These are phyloP conservation scores for Pterocles orientalis DNA, from an alignment of 2,113 vertebrate genomes.

Conservation along the genomic window DNA sequence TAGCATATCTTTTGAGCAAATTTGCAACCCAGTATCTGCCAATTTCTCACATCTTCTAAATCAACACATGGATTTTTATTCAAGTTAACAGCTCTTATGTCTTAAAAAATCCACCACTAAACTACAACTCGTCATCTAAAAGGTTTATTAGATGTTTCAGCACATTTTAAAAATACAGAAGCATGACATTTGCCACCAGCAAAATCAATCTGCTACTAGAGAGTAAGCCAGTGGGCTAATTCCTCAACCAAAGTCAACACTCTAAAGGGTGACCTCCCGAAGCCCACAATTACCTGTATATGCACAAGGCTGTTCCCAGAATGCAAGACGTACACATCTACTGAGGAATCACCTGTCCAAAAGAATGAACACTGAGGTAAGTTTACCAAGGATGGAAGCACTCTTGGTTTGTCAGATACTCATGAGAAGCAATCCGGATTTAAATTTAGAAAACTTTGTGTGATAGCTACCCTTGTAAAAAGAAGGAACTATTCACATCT, in stretches of 20 bases:
- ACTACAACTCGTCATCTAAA: background rate
- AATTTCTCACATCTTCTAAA: background rate
- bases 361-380: slow-evolving; percentile 60
- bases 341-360: slow-evolving; percentile 82
- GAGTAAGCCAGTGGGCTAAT: background rate
- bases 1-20: background rate
- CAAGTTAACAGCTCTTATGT: background rate
- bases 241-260: background rate
- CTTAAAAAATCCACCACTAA: background rate
- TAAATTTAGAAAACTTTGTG: background rate
- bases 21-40: background rate
- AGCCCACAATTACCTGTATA: slow-evolving; percentile 84
- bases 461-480: background rate
- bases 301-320: slow-evolving; percentile 88
- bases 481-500: background rate
- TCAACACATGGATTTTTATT: background rate
- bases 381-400: background rate
- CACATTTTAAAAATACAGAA: background rate
- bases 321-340: slow-evolving; percentile 89
- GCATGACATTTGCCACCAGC: background rate
- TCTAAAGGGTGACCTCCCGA: background rate
- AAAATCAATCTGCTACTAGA: background rate
- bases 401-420: background rate
- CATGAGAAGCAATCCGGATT: background rate
- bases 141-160: background rate